Conservation (phyloP, 2,888 invertebrate species). For the Macrophya alboannulata region DNA sequence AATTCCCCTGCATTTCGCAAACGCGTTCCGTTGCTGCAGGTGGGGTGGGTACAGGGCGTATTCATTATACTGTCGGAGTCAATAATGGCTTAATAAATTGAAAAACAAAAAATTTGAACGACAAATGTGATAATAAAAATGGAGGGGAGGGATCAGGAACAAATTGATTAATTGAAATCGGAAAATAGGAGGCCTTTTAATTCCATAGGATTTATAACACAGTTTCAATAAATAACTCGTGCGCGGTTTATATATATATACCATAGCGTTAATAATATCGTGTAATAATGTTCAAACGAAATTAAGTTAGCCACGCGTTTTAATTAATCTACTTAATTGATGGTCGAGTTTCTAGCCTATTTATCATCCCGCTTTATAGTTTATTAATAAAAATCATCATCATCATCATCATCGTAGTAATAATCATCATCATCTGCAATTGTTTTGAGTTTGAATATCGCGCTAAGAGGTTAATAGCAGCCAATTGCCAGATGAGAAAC, state of each 20-base stretch:
- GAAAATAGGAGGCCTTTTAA: background rate
- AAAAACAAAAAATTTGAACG: background rate
- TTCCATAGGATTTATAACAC: background rate
- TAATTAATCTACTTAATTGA: background rate
- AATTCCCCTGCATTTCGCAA: background rate
- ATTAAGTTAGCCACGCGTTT: constrained; percentile 11
- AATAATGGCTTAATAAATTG: background rate
- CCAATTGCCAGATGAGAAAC: background rate
- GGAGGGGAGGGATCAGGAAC: background rate
- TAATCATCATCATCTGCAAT: background rate
- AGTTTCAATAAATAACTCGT: background rate
- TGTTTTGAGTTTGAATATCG: constrained; percentile 7
- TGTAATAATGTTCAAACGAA: background rate
- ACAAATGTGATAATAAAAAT: background rate
- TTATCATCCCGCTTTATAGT: background rate
- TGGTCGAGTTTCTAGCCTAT: background rate
- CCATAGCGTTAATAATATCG: background rate
- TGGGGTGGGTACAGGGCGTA: background rate
- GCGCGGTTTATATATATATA: too few species aligned
- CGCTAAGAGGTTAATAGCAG: constrained; percentile 16
- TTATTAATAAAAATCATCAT: background rate
- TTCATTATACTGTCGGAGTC: background rate
- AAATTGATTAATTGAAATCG: background rate
- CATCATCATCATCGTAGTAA: background rate
- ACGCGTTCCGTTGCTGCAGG: background rate